Evolutionary conservation across 1,140 invertebrate species (phyloP).

Genomic region (Drosophila aff.): DNA sequence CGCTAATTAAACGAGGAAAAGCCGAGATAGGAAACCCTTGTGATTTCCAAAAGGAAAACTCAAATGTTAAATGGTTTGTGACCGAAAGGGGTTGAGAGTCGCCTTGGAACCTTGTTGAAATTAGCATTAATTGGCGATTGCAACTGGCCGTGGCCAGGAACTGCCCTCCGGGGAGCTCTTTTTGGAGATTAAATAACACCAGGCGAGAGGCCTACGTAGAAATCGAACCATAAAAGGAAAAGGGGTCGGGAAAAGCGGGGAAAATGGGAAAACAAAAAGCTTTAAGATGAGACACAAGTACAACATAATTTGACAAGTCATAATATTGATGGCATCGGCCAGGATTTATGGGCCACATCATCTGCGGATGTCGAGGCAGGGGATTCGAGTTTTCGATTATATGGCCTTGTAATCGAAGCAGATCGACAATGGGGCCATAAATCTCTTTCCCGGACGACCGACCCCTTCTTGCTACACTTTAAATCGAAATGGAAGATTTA

Average conservation of each 20-base stretch:
- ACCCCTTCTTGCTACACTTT: slow-evolving; percentile 60
- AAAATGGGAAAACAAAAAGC: slow-evolving; percentile 45
- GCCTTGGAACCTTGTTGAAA: slow-evolving; percentile 42
- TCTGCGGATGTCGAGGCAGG: slow-evolving; percentile 44
- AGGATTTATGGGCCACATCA: slow-evolving; percentile 76
- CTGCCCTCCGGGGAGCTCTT: slow-evolving; percentile 60
- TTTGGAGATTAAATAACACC: slow-evolving; percentile 41
- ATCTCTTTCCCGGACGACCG: slow-evolving; percentile 56
- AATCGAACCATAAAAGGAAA: slow-evolving; percentile 5
- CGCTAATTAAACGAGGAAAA: slow-evolving; percentile 64
- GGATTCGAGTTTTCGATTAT: slow-evolving; percentile 77
- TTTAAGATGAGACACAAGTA: slow-evolving; percentile 63
- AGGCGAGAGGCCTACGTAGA: neutral
- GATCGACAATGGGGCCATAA: slow-evolving; percentile 77
- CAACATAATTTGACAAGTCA: slow-evolving; percentile 82
- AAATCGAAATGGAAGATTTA: slow-evolving; percentile 78
- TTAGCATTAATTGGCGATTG: slow-evolving; percentile 79
- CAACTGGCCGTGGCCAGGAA: slow-evolving; percentile 41
- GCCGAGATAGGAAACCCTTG: neutral
- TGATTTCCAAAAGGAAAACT: slow-evolving; percentile 17
- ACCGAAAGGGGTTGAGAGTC: slow-evolving; percentile 53
- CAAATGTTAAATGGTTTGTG: slow-evolving; percentile 69
- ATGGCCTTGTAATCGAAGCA: slow-evolving; percentile 81
- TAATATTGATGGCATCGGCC: slow-evolving; percentile 73
- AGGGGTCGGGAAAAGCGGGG: slow-evolving; percentile 1